Evolutionary conservation across 2,888 invertebrate genomes (phyloP).

Genomic region (Megaustenia siamemsis): DNA sequence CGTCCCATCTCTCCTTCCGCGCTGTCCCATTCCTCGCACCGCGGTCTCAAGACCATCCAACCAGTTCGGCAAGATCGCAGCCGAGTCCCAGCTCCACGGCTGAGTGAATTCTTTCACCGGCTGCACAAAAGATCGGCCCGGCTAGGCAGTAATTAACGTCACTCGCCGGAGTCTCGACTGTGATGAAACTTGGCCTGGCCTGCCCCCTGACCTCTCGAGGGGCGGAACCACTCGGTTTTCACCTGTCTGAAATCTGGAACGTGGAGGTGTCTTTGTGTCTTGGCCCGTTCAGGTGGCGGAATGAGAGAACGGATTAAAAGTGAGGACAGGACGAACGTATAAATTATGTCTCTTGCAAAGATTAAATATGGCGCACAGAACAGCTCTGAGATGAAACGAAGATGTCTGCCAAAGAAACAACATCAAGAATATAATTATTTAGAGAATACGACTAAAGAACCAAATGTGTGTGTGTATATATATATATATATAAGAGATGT

Average conservation of each 20-base stretch:
- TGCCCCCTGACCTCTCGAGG: slow-evolving; percentile 12
- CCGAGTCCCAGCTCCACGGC: not conserved
- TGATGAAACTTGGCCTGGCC: slow-evolving; percentile 31
- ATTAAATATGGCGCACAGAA: no score
- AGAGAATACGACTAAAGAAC: no score
- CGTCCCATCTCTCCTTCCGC: not conserved
- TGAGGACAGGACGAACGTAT: not conserved
- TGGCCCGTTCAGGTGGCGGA: not conserved
- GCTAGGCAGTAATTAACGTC: slow-evolving; percentile 38
- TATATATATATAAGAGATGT: no score
- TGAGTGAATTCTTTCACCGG: slow-evolving; percentile 10
- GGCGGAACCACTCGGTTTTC: slow-evolving; percentile 2
- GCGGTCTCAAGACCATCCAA: no score
- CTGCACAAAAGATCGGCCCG: slow-evolving; percentile 5
- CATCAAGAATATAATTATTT: no score
- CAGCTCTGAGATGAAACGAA: no score
- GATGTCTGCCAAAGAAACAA: no score
- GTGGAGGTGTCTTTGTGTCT: not conserved
- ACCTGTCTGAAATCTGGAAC: slow-evolving; percentile 12
- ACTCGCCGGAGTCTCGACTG: not conserved
- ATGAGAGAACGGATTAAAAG: not conserved
- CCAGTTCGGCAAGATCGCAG: not conserved
- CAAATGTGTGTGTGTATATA: no score
- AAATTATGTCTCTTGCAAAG: not conserved
- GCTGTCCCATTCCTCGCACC: not conserved